Base-by-base conservation (phyloP, 2,113 vertebrate species). In the Miniopterus natalensis region DNA sequence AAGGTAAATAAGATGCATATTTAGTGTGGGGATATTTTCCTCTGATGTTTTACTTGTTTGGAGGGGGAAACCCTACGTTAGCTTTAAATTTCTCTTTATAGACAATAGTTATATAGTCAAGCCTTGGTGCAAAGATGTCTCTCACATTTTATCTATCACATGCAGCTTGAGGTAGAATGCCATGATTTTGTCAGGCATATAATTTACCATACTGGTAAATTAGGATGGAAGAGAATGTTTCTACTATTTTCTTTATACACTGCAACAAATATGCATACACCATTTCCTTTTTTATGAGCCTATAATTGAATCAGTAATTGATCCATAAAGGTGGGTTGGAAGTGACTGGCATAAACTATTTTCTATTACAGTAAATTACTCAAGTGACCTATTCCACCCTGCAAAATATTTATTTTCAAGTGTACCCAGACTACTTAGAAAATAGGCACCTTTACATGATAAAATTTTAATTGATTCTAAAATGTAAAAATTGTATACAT, bases 401-500 rank as follows among this genome's bases (percentile, higher is more conserved):
- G 17, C 25, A 86, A 31, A 75, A 51, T 66, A 61, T 57, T 66
- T 88, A 4, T 71, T 84, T 95, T 77, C 14, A 75, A 40, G 83
- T 55, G 8, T 42, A 47, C 21, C 23, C 8, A 55, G 20, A 59
- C 55, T 79, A 79, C 31, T 1, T 79, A 79, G 21, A 85, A 90
- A 68, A 85, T 31, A 17, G 8, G 23, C 70, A 84, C 36, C 29
- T 21, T 36, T 40, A 36, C 2, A 51, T 84, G 53, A 55, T 85
- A 94, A 92, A 59, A 20, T 5, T 12, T 88, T 78, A 89, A 29
- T 36, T 87, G 45, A 25, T 73, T 80, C 65, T 65, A 71, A 84
- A 78, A 68, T 5, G 13, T 87, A 87, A 66, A 78, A 77, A 74
- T 25, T 73, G 7, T 55, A 23, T 45, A 12, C 0, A 88, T 79